phyloP scores from a whole-genome alignment of 2,888 invertebrate genomes.

The Phytoseiulus persimilis region DNA sequence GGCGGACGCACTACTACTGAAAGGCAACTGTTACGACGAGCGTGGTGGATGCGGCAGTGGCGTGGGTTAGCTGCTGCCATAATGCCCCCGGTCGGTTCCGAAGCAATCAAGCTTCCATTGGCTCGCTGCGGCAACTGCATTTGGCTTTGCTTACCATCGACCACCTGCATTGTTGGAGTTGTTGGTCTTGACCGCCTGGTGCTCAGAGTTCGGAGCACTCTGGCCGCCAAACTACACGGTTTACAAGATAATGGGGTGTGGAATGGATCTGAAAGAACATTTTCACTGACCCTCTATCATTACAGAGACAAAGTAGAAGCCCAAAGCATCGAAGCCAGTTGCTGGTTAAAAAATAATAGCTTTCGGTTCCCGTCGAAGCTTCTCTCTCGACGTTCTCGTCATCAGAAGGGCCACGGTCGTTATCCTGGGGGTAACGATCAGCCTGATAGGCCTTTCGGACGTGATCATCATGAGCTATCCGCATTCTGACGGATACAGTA shows the following conservation, averaged over 20 bases:
- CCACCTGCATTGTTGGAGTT: conserved; percentile 38
- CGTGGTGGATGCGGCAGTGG: conserved; percentile 35
- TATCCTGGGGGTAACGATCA: not conserved
- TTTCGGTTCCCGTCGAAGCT: not conserved
- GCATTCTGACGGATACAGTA: not conserved
- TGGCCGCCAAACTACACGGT: conserved; percentile 38
- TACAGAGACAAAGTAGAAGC: not conserved
- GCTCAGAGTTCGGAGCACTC: conserved; percentile 32
- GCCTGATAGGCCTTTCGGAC: not conserved
- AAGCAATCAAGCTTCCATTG: not conserved
- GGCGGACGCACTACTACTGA: conserved; percentile 7
- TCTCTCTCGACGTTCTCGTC: not conserved
- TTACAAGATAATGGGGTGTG: conserved; percentile 37
- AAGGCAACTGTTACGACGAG: conserved; percentile 36
- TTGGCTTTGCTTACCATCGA: conserved; percentile 35
- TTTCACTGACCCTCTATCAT: not conserved
- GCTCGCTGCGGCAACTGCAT: not conserved
- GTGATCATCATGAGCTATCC: not conserved
- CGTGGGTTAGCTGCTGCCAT: conserved; percentile 20
- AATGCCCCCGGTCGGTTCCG: conserved; percentile 5
- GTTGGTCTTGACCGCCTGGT: conserved; percentile 33
- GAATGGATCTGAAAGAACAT: conserved; percentile 32
- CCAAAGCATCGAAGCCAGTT: not conserved
- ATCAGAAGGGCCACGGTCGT: not conserved
- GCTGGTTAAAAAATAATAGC: not conserved